Conservation (phyloP, 1,140 invertebrate species). For the Ceratosolen fusciceps region DNA sequence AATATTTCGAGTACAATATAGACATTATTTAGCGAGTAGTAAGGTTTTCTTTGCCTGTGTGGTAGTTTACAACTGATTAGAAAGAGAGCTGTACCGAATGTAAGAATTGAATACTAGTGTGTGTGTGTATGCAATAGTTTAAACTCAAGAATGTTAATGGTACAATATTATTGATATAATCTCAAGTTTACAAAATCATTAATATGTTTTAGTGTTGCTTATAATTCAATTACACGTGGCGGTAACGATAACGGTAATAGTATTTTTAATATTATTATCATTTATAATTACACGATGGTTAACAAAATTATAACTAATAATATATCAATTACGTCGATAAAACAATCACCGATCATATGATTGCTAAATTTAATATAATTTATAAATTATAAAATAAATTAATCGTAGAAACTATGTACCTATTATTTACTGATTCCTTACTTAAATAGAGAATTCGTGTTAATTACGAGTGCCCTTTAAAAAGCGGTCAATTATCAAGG, state of each 20-base stretch:
- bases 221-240: conserved; percentile 56
- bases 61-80: conserved; percentile 35
- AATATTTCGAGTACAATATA: conserved; percentile 46
- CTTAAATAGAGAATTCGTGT: no score
- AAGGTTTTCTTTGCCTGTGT: conserved; percentile 27
- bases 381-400: conserved; percentile 58
- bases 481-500: no score
- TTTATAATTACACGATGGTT: conserved; percentile 57
- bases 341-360: conserved; percentile 57
- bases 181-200: conserved; percentile 61
- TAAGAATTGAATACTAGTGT: conserved; percentile 39
- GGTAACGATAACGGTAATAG: conserved; percentile 61
- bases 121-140: conserved; percentile 18
- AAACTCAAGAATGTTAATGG: conserved; percentile 50
- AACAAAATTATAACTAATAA: conserved; percentile 62
- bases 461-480: no score
- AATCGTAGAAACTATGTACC: conserved; percentile 50
- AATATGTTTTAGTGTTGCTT: conserved; percentile 63
- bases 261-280: conserved; percentile 63
- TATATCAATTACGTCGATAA: conserved; percentile 56
- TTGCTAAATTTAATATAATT: conserved; percentile 63
- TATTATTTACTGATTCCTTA: conserved; percentile 8
- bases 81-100: conserved; percentile 22
- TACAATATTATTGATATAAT: conserved; percentile 60
- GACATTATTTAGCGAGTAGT: conserved; percentile 39